A percentile compares a stretch with the other conserved stretches of the same genome.
Conservation (phyloP, 2,797 vertebrate genomes). For the Danio choprae region DNA sequence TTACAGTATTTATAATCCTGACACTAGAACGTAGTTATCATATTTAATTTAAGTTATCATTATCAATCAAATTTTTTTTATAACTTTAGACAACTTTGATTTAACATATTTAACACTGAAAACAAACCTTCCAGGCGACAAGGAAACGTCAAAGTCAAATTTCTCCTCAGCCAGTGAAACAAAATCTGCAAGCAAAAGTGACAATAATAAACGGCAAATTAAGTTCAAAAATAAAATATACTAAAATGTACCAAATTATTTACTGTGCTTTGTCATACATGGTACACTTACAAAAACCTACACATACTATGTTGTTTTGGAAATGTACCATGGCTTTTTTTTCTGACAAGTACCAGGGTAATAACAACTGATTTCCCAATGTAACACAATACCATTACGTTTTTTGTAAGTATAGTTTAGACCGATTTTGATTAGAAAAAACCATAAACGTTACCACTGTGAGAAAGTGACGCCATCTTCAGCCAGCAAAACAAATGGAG, state of each 20-base stretch:
- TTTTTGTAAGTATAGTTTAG: not conserved
- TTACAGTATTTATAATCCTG: not conserved
- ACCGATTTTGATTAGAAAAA: not conserved
- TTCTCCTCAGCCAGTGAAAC: conserved; percentile 76
- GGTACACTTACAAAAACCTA: not conserved
- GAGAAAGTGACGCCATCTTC: conserved; percentile 55
- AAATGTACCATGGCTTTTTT: not conserved
- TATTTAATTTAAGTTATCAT: too few relatives aligned
- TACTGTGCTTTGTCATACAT: too few relatives aligned
- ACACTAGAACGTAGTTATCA: too few relatives aligned
- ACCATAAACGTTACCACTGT: conserved; percentile 51
- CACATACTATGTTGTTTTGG: not conserved
- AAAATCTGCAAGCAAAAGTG: conserved; percentile 58
- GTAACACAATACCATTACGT: not conserved
- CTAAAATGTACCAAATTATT: too few relatives aligned
- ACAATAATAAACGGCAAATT: not conserved
- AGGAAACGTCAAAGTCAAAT: conserved; percentile 82
- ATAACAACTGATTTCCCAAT: too few relatives aligned
- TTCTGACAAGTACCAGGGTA: not conserved
- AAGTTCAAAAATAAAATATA: not conserved
- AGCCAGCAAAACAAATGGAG: conserved; percentile 31
- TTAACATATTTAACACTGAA: not conserved
- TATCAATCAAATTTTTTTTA: too few relatives aligned
- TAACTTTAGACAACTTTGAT: too few relatives aligned
- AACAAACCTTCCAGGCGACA: conserved; percentile 79